Evolutionary conservation across 2,113 vertebrate species (phyloP).

Genomic region (Scomber japonicus): DNA sequence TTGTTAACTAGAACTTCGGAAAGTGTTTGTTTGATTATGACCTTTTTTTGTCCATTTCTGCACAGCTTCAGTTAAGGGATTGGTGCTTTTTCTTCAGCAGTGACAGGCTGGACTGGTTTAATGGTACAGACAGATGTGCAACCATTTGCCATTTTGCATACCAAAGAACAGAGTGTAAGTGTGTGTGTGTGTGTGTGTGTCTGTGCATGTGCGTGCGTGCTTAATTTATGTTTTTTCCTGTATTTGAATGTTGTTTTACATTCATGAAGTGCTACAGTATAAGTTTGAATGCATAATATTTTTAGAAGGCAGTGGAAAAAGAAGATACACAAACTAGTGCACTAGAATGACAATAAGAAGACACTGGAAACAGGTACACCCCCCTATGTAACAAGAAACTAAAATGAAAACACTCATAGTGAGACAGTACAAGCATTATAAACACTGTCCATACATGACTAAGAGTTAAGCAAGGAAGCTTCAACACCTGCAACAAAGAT

Average conservation of each 20-base stretch:
- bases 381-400: conserved; percentile 8
- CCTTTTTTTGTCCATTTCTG: too few species aligned
- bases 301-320: conserved; percentile 21
- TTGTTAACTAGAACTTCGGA: not conserved
- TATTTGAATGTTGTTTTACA: too few species aligned
- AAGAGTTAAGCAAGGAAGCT: not conserved
- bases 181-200: not conserved
- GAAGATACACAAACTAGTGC: conserved; percentile 37
- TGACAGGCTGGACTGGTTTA: not conserved
- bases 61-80: conserved; percentile 18
- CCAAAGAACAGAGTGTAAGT: conserved; percentile 38
- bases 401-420: too few species aligned
- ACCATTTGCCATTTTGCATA: conserved; percentile 47
- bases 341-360: conserved; percentile 40
- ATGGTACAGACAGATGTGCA: not conserved
- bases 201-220: conserved; percentile 10
- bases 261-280: not conserved
- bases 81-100: conserved; percentile 35
- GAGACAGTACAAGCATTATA: not conserved
- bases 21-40: not conserved
- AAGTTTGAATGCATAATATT: not conserved
- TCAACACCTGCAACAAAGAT: not conserved
- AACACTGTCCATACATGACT: not conserved
- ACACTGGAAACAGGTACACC: conserved; percentile 31
- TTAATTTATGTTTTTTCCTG: not conserved